Evolutionary conservation across 2,888 invertebrate species (phyloP).

Genomic region (Rhagonycha lutea): DNA sequence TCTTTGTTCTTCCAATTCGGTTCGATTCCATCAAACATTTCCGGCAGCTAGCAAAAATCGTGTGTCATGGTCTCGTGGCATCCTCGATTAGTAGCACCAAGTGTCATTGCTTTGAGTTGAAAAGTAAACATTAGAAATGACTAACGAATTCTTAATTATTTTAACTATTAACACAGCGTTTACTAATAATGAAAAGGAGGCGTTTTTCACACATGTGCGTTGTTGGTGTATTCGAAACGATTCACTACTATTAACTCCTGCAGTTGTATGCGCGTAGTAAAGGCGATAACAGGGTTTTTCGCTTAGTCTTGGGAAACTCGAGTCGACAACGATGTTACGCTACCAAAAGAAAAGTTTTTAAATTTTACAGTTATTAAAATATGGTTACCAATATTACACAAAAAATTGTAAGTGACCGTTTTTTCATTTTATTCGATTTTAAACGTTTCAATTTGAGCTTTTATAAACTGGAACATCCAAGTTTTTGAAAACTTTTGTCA

Average conservation of each 20-base stretch:
- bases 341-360: not conserved
- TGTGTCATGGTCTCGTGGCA: not conserved
- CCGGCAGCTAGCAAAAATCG: not conserved
- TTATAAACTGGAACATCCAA: not conserved
- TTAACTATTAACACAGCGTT: not conserved
- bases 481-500: not conserved
- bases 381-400: not conserved
- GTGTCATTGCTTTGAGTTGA: not conserved
- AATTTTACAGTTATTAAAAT: not conserved
- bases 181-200: constrained; percentile 3
- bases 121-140: constrained; percentile 3
- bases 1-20: not conserved
- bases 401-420: not conserved
- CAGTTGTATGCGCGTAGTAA: constrained; percentile 14
- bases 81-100: not conserved
- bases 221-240: constrained; percentile 4
- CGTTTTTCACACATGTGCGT: constrained; percentile 20
- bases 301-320: not conserved
- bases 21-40: not conserved
- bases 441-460: not conserved
- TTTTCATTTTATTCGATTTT: not conserved
- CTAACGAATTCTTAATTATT: constrained; percentile 9
- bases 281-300: not conserved
- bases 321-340: not conserved
- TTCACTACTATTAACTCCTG: constrained; percentile 6